Conservation (phyloP, 2,888 invertebrate species). For the Dendrolimus houi region DNA sequence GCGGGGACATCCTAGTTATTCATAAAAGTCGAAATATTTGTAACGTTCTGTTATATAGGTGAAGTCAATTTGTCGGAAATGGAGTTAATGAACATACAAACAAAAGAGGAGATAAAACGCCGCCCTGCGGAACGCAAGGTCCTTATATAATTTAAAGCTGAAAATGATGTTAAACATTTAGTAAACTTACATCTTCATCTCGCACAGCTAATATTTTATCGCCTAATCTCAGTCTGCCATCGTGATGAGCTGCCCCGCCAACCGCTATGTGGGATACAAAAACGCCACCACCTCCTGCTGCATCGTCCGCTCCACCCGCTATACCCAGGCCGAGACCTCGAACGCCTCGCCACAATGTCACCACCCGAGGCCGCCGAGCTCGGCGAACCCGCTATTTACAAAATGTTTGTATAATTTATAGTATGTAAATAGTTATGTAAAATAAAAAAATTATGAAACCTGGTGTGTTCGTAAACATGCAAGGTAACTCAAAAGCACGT, state of each 20-base stretch:
- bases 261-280: conserved; percentile 69
- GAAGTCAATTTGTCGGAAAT: too few relatives aligned
- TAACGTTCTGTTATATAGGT: too few relatives aligned
- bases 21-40: too few relatives aligned
- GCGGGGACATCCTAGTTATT: too few relatives aligned
- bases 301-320: conserved; percentile 68
- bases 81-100: too few relatives aligned
- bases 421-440: not conserved
- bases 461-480: not conserved
- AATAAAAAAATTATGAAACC: not conserved
- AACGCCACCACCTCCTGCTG: conserved; percentile 64
- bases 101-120: too few relatives aligned
- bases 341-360: conserved; percentile 61
- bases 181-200: conserved; percentile 59
- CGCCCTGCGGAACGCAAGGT: too few relatives aligned
- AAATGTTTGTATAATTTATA: conserved; percentile 1
- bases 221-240: conserved; percentile 64
- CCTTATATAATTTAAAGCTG: too few relatives aligned
- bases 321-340: conserved; percentile 66
- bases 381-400: conserved; percentile 51
- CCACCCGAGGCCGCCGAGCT: conserved; percentile 61
- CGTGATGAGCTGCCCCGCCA: conserved; percentile 67
- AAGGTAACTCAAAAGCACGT: not conserved
- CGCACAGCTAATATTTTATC: conserved; percentile 71
- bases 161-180: too few relatives aligned